phyloP scores from a whole-genome alignment of 2,888 invertebrate genomes.

The Standfussiana lucernea region DNA sequence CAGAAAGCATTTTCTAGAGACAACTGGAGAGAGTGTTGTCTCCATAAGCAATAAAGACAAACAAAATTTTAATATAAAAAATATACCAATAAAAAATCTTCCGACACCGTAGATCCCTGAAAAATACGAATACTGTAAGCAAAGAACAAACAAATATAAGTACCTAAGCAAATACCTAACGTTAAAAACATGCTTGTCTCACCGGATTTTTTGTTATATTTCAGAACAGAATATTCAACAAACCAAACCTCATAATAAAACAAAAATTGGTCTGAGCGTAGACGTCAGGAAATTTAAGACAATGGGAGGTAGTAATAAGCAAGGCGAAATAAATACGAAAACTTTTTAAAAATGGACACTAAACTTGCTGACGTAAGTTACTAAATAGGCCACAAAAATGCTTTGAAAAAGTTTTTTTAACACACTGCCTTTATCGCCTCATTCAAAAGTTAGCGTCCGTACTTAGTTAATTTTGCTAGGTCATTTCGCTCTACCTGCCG shows the following conservation, averaged over 20 bases:
- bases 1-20: constrained; percentile 3
- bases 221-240: neutral
- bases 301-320: neutral
- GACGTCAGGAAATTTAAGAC: neutral
- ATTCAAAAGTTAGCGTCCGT: neutral
- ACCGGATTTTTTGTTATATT: neutral
- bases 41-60: constrained; percentile 1
- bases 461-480: constrained; percentile 17
- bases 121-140: neutral
- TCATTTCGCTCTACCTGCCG: constrained; percentile 17
- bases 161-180: neutral
- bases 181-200: neutral
- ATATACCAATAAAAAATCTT: no score
- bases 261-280: neutral
- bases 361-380: neutral
- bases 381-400: neutral
- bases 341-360: neutral
- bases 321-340: neutral
- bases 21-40: neutral
- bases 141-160: neutral
- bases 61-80: no score
- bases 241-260: neutral
- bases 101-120: neutral
- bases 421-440: constrained; percentile 5
- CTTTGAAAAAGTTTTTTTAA: constrained; percentile 16